Evolutionary conservation across 2,888 invertebrate species (phyloP).

Genomic region (Lycophotia porphyrea): DNA sequence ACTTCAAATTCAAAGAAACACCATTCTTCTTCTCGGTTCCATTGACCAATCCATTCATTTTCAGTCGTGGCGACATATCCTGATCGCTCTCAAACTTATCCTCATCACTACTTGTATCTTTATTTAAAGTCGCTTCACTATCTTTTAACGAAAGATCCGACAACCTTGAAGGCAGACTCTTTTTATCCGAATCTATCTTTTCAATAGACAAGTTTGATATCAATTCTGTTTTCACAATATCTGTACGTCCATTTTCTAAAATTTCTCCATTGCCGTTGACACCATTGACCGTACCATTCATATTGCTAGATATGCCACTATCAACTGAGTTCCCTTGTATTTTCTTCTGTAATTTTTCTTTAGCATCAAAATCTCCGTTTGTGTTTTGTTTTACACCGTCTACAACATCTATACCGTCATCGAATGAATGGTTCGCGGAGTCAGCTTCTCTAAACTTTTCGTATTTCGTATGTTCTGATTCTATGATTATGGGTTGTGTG

Average conservation of each 20-base stretch:
- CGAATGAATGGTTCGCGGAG: conserved; percentile 86
- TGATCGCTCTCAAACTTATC: conserved; percentile 83
- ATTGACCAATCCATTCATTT: conserved; percentile 72
- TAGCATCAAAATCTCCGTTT: conserved; percentile 72
- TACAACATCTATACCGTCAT: conserved; percentile 85
- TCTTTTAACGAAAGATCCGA: conserved; percentile 85
- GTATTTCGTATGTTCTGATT: conserved; percentile 82
- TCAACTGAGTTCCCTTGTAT: conserved; percentile 85
- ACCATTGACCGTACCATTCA: conserved; percentile 74
- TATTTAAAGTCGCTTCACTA: conserved; percentile 76
- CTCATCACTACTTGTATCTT: conserved; percentile 83
- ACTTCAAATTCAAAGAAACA: conserved; percentile 84
- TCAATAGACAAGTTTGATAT: conserved; percentile 56
- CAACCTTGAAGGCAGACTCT: conserved; percentile 77
- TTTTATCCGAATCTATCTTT: conserved; percentile 72
- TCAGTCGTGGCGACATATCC: conserved; percentile 79
- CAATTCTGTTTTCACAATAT: conserved; percentile 67
- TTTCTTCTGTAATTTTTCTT: conserved; percentile 77
- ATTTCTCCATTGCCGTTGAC: conserved; percentile 64
- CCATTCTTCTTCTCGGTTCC: conserved; percentile 82
- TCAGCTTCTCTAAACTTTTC: conserved; percentile 81
- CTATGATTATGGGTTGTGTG: conserved; percentile 86
- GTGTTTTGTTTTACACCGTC: conserved; percentile 80
- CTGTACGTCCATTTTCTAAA: conserved; percentile 64
- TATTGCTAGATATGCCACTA: conserved; percentile 85